A percentile compares a stretch with the other conserved stretches of the same genome.
Evolutionary conservation across 2,113 vertebrate species (phyloP).

Genomic region (Gallinago paraguaiae): DNA sequence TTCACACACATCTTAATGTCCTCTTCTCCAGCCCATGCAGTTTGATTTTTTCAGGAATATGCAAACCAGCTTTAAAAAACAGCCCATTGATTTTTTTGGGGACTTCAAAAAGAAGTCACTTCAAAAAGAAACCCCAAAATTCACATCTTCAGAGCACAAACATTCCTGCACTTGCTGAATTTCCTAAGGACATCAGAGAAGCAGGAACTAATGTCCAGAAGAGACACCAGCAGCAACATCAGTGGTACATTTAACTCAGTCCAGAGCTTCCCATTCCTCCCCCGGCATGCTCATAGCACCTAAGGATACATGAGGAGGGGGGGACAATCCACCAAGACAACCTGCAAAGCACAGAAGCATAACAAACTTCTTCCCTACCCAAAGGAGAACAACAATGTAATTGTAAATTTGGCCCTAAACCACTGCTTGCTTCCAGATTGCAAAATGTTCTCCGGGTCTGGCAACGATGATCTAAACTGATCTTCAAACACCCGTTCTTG

Average conservation of each 20-base stretch:
- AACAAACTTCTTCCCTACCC: not conserved
- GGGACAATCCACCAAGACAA: not conserved
- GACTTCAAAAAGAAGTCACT: not conserved
- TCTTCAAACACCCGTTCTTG: not conserved
- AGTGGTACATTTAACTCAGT: not conserved
- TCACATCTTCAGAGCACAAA: not conserved
- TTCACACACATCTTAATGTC: not conserved
- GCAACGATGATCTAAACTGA: not conserved
- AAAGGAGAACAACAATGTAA: not conserved
- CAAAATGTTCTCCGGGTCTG: not conserved
- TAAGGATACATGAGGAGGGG: not conserved
- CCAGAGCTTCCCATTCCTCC: not conserved
- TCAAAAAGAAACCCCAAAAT: not conserved
- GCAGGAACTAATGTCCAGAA: not conserved
- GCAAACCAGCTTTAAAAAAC: not conserved
- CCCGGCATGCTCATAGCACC: fast-evolving
- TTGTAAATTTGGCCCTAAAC: not conserved
- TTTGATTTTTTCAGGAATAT: not conserved
- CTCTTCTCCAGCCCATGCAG: not conserved
- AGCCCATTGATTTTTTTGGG: not conserved
- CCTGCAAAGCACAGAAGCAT: not conserved
- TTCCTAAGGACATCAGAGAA: not conserved
- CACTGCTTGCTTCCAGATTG: not conserved
- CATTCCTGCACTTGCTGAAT: not conserved
- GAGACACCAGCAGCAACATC: not conserved